Evolutionary conservation across 2,113 vertebrate species (phyloP).

Genomic region (Casuarius casuarius): DNA sequence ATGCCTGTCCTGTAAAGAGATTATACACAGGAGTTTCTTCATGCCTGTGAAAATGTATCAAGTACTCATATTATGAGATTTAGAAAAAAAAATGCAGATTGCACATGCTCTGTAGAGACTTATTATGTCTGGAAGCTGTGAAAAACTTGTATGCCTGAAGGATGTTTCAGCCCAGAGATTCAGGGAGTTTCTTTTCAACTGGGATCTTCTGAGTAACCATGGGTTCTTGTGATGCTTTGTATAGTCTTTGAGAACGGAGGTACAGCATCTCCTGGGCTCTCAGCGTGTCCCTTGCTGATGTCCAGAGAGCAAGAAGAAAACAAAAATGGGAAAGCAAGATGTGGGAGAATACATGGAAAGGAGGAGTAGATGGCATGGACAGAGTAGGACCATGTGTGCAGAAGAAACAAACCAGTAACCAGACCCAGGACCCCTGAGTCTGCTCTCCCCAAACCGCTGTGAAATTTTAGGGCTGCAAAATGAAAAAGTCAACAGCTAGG

Average conservation of each 20-base stretch:
- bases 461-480: not conserved
- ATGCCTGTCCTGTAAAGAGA: slow-evolving; percentile 10
- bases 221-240: not conserved
- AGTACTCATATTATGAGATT: not conserved
- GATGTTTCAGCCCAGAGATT: not conserved
- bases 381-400: not conserved
- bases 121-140: not conserved
- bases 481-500: not conserved
- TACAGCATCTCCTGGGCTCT: not conserved
- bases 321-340: not conserved
- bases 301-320: not conserved
- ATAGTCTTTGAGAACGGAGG: not conserved
- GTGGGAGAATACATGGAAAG: not conserved
- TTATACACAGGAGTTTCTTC: not conserved
- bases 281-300: not conserved
- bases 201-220: not conserved
- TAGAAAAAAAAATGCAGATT: not conserved
- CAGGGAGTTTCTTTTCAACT: not conserved
- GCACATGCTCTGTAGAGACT: not conserved
- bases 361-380: not conserved
- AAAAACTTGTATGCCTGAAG: not conserved
- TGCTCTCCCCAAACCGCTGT: not conserved
- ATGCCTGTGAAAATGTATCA: not conserved
- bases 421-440: fast-evolving
- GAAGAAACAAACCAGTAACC: not conserved